These are phyloP conservation scores for Empidonax alnorum DNA, from an alignment of 2,113 vertebrate genomes.

Conservation along the genomic window DNA sequence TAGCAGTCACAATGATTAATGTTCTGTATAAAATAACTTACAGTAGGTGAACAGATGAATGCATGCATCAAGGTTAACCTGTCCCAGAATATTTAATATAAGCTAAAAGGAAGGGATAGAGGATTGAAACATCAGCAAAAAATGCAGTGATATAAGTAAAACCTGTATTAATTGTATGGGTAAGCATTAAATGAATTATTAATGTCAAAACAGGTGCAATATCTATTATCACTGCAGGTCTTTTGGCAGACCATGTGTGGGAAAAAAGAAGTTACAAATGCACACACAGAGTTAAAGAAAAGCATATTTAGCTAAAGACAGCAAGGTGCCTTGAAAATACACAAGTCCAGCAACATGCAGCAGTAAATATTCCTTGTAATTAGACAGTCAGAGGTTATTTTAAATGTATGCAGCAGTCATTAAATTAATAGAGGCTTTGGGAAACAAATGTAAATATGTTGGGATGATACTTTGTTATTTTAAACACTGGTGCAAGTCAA, in stretches of 20 bases:
- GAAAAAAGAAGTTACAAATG: rapidly evolving
- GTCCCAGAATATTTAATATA: neutral
- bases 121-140: neutral
- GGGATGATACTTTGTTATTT: neutral
- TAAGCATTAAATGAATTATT: neutral
- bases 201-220: neutral
- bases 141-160: neutral
- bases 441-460: neutral
- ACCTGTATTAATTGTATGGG: neutral
- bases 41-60: neutral
- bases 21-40: neutral
- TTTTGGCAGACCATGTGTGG: neutral
- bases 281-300: neutral
- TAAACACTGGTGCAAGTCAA: neutral
- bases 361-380: neutral
- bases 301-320: neutral
- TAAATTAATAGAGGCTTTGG: neutral
- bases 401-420: neutral
- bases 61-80: neutral
- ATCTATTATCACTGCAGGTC: neutral
- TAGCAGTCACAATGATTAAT: conserved; percentile 31
- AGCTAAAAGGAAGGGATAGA: neutral
- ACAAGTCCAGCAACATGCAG: neutral
- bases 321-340: neutral
- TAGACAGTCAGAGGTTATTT: neutral